A percentile compares a stretch with the other conserved stretches of the same genome.
Evolutionary conservation across 2,113 vertebrate genomes (phyloP).

Genomic region (Charadrius vociferus): DNA sequence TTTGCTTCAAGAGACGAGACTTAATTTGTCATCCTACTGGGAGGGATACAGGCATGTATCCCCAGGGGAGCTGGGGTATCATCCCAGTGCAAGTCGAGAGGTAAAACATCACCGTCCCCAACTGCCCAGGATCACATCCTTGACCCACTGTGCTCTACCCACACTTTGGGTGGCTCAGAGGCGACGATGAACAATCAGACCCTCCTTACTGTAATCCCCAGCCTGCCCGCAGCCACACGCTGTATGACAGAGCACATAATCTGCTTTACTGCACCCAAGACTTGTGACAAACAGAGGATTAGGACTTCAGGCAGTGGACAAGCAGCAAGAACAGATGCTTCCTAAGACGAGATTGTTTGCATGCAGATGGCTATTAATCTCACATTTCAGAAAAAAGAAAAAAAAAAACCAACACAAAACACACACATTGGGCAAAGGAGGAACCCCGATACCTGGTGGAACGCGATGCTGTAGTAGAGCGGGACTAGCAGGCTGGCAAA

Average conservation of each 20-base stretch:
- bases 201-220: not conserved
- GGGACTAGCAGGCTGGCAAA: not conserved
- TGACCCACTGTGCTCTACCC: too few relatives aligned
- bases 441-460: not conserved
- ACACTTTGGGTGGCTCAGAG: not conserved
- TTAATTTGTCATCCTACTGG: not conserved
- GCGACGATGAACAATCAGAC: not conserved
- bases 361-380: not conserved
- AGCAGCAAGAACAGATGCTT: not conserved
- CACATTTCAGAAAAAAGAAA: not conserved
- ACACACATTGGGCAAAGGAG: not conserved
- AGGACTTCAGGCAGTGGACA: not conserved
- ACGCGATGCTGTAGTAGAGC: not conserved
- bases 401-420: too few relatives aligned
- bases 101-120: not conserved
- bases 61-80: not conserved
- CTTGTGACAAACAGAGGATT: not conserved
- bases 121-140: not conserved
- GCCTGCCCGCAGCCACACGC: not conserved
- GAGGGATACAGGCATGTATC: not conserved
- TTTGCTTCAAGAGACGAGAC: rapidly evolving
- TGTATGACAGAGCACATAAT: not conserved
- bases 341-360: not conserved
- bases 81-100: not conserved
- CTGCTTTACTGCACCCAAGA: not conserved